These are phyloP conservation scores for Halocynthia roretzi DNA, from an alignment of 23 tunicate genomes.

Conservation along the genomic window DNA sequence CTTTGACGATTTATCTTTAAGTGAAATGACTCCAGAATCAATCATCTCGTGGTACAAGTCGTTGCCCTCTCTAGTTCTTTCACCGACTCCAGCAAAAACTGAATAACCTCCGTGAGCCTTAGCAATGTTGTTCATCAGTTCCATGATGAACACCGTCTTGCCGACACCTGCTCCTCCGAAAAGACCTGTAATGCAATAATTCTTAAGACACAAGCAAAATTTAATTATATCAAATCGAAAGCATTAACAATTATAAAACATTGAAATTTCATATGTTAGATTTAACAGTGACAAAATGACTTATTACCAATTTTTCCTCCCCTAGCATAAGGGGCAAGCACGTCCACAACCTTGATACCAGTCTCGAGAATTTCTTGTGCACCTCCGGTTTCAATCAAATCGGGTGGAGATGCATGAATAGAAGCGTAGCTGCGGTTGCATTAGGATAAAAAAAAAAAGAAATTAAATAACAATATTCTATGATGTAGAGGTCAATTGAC, in stretches of 20 bases:
- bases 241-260: background rate
- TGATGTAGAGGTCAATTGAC: background rate
- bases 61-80: slow-evolving; percentile 98
- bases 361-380: slow-evolving; percentile 99
- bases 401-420: slow-evolving; percentile 89
- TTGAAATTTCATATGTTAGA: background rate
- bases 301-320: slow-evolving; percentile 97
- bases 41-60: slow-evolving; percentile 99
- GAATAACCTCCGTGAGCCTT: slow-evolving; percentile 99
- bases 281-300: background rate
- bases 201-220: background rate
- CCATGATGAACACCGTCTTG: slow-evolving; percentile 99
- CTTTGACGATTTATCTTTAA: slow-evolving; percentile 92
- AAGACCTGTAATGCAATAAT: slow-evolving; percentile 39
- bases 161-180: slow-evolving; percentile 99
- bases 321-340: slow-evolving; percentile 99
- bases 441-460: background rate
- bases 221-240: background rate
- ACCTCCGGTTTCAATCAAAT: slow-evolving; percentile 95
- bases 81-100: slow-evolving; percentile 99
- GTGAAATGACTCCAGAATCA: slow-evolving; percentile 97
- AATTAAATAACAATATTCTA: background rate
- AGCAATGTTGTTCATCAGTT: slow-evolving; percentile 99
- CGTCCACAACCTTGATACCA: slow-evolving; percentile 99
- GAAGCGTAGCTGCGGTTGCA: slow-evolving; percentile 52